Conservation (phyloP, 1,140 invertebrate species). For the Eufriesea mexicana region DNA sequence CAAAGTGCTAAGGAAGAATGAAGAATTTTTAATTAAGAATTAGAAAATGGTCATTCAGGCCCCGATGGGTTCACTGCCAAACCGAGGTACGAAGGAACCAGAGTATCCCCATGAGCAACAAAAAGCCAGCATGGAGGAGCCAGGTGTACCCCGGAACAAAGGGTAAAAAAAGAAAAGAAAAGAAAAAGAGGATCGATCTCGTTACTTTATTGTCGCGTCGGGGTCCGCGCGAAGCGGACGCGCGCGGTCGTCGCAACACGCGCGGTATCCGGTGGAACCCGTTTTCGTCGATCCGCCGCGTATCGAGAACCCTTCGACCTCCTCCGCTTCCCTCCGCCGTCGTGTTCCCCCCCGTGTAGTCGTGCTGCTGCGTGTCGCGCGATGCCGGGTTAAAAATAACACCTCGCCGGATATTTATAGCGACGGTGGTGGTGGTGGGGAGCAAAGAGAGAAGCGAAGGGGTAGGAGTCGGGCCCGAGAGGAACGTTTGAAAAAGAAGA, state of each 20-base stretch:
- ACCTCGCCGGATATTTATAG: slow-evolving; percentile 78
- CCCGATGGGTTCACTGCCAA: too few species aligned
- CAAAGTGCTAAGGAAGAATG: too few species aligned
- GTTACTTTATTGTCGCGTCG: background rate
- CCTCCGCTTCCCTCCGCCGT: slow-evolving; percentile 1
- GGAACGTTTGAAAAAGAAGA: background rate
- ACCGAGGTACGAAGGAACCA: too few species aligned
- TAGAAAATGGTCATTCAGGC: too few species aligned
- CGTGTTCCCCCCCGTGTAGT: background rate
- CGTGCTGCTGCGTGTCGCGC: slow-evolving; percentile 53
- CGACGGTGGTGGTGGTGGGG: slow-evolving; percentile 23
- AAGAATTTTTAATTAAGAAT: too few species aligned
- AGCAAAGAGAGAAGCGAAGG: background rate
- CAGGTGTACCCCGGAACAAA: too few species aligned
- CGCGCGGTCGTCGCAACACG: slow-evolving; percentile 4
- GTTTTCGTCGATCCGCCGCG: slow-evolving; percentile 50
- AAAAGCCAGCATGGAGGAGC: too few species aligned
- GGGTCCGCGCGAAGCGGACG: background rate
- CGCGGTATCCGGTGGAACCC: slow-evolving; percentile 60
- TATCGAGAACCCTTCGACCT: slow-evolving; percentile 49
- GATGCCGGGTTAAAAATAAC: slow-evolving; percentile 79
- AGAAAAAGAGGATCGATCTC: background rate
- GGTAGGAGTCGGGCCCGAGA: too few species aligned
- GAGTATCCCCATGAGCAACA: too few species aligned
- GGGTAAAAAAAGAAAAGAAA: too few species aligned